Percentiles rank a stretch among this genome's conserved stretches.
phyloP scores from a whole-genome alignment of 2,888 invertebrate species.

The Sphinx pinastri region DNA sequence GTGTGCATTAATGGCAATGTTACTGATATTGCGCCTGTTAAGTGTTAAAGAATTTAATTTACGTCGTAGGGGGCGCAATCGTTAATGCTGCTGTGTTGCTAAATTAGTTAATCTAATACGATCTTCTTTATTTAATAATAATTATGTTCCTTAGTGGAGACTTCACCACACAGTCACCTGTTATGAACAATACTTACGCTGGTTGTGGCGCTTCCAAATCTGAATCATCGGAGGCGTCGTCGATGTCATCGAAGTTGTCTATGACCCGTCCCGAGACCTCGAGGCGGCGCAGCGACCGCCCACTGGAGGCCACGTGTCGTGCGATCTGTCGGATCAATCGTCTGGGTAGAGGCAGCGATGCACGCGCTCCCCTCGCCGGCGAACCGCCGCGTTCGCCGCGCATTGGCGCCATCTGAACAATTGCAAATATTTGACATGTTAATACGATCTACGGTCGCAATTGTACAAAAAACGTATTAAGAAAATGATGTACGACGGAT shows the following conservation, averaged over 20 bases:
- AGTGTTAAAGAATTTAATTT: not conserved
- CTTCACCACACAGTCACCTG: not conserved
- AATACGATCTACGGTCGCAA: no score
- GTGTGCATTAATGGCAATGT: not conserved
- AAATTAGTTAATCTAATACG: not conserved
- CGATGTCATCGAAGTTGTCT: slow-evolving; percentile 80
- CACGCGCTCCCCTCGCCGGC: slow-evolving; percentile 79
- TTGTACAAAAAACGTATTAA: no score
- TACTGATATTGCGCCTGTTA: not conserved
- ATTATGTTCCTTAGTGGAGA: not conserved
- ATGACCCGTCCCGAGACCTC: slow-evolving; percentile 80
- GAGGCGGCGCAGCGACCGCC: slow-evolving; percentile 76
- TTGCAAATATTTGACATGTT: no score
- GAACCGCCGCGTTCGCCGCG: slow-evolving; percentile 79
- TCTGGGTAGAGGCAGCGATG: slow-evolving; percentile 75
- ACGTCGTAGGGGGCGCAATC: no score
- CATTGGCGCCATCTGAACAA: slow-evolving; percentile 78
- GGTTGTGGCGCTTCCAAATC: slow-evolving; percentile 72
- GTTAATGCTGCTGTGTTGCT: no score
- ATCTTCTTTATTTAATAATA: no score
- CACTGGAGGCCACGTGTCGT: slow-evolving; percentile 78
- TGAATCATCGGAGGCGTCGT: slow-evolving; percentile 72
- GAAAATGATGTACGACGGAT: no score
- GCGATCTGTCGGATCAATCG: slow-evolving; percentile 80
- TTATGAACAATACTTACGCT: slow-evolving; percentile 61